Conservation (phyloP, 2,113 vertebrate species). For the Camelus dromedarius region DNA sequence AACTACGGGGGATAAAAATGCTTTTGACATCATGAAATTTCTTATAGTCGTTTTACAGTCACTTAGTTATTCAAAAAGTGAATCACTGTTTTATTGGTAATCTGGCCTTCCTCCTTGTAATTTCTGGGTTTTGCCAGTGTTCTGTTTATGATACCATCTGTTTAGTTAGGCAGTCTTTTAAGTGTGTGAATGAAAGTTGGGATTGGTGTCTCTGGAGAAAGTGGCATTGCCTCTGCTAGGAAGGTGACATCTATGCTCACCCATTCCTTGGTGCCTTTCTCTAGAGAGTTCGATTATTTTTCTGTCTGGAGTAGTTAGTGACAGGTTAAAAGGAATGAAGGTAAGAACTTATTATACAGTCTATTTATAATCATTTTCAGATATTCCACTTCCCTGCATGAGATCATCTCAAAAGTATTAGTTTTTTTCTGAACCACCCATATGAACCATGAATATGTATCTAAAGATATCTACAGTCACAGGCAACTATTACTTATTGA, state of each 20-base stretch:
- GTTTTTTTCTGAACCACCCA: slow-evolving; percentile 45
- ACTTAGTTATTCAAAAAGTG: slow-evolving; percentile 48
- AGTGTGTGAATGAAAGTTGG: slow-evolving; percentile 31
- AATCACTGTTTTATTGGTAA: slow-evolving; percentile 54
- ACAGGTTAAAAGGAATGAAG: slow-evolving; percentile 56
- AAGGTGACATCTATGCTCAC: neutral
- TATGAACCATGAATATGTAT: slow-evolving; percentile 71
- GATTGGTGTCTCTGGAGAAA: slow-evolving; percentile 38
- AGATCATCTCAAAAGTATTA: slow-evolving; percentile 63
- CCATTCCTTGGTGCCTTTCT: slow-evolving; percentile 36
- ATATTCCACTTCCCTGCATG: slow-evolving; percentile 26
- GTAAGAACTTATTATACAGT: slow-evolving; percentile 48
- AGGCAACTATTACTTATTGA: slow-evolving; percentile 73
- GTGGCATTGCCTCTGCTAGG: neutral
- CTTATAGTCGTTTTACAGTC: slow-evolving; percentile 40
- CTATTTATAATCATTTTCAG: slow-evolving; percentile 63
- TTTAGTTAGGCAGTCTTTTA: slow-evolving; percentile 44
- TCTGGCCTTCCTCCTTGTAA: slow-evolving; percentile 43
- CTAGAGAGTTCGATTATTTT: slow-evolving; percentile 61
- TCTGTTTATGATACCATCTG: slow-evolving; percentile 57
- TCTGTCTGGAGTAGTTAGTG: slow-evolving; percentile 58
- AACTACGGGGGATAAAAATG: slow-evolving; percentile 12
- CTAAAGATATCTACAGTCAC: slow-evolving; percentile 68
- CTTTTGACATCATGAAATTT: slow-evolving; percentile 53
- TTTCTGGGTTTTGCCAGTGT: slow-evolving; percentile 48